These are phyloP conservation scores for Syrista parreyssii DNA, from an alignment of 2,888 invertebrate species.

Conservation along the genomic window DNA sequence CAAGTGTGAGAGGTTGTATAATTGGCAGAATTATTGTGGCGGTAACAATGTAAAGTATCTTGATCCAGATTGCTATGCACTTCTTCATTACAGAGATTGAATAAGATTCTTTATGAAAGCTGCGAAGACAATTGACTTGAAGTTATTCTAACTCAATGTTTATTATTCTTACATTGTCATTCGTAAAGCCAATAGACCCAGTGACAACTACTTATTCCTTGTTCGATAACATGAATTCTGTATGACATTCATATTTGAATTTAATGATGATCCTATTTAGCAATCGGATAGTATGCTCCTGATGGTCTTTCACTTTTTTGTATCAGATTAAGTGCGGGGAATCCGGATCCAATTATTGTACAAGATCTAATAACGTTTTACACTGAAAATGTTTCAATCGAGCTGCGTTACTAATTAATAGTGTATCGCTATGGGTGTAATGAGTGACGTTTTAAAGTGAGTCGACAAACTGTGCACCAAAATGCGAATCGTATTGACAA, in stretches of 20 bases:
- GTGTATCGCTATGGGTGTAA: background rate
- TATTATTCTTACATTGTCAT: background rate
- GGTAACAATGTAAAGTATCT: background rate
- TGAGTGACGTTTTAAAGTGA: background rate
- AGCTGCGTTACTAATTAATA: background rate
- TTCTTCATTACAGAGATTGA: background rate
- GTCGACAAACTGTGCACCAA: background rate
- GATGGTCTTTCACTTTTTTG: background rate
- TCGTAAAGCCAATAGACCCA: background rate
- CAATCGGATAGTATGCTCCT: background rate
- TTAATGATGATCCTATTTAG: background rate
- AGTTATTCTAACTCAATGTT: background rate
- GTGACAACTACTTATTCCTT: background rate
- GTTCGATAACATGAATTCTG: too few species aligned
- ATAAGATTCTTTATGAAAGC: background rate
- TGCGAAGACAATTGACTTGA: background rate
- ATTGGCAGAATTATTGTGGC: background rate
- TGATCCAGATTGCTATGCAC: background rate
- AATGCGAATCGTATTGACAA: background rate
- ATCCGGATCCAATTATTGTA: background rate
- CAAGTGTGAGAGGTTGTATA: background rate
- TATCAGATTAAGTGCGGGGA: background rate
- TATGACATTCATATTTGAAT: background rate
- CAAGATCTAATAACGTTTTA: background rate
- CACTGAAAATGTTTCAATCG: background rate